Evolutionary conservation across 2,888 invertebrate genomes (phyloP).

Genomic region (Octodonta nipae): DNA sequence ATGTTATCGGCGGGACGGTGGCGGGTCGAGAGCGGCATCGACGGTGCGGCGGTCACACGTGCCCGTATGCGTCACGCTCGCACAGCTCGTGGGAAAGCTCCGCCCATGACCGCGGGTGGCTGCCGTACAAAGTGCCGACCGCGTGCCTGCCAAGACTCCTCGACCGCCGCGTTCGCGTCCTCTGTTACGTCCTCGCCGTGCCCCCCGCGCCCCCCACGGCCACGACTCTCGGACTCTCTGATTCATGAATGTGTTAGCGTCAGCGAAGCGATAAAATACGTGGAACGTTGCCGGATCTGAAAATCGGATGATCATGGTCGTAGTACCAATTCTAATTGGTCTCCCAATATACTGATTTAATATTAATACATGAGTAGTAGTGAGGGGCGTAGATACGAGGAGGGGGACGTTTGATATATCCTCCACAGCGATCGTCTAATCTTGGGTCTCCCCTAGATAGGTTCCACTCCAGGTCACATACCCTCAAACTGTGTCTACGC

Average conservation of each 20-base stretch:
- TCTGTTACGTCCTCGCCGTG: background rate
- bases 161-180: conserved; percentile 4
- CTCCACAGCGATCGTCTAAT: too few relatives aligned
- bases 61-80: conserved; percentile 33
- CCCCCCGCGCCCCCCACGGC: conserved; percentile 8
- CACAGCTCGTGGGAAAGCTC: conserved; percentile 33
- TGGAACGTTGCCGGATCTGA: too few relatives aligned
- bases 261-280: too few relatives aligned
- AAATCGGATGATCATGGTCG: too few relatives aligned
- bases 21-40: conserved; percentile 8
- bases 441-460: too few relatives aligned
- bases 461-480: too few relatives aligned
- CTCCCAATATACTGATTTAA: too few relatives aligned
- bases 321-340: too few relatives aligned
- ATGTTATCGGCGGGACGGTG: conserved; percentile 5
- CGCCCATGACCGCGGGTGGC: conserved; percentile 31
- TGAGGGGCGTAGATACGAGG: too few relatives aligned
- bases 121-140: conserved; percentile 21
- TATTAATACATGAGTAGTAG: too few relatives aligned
- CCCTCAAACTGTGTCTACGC: too few relatives aligned
- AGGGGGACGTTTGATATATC: too few relatives aligned
- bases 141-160: conserved; percentile 12
- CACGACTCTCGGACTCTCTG: conserved; percentile 13
- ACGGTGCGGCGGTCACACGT: conserved; percentile 33
- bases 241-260: conserved; percentile 11